A percentile compares a stretch with the other conserved stretches of the same genome.
Conservation (phyloP, 2,888 invertebrate species). For the Leptothorax acervorum region DNA sequence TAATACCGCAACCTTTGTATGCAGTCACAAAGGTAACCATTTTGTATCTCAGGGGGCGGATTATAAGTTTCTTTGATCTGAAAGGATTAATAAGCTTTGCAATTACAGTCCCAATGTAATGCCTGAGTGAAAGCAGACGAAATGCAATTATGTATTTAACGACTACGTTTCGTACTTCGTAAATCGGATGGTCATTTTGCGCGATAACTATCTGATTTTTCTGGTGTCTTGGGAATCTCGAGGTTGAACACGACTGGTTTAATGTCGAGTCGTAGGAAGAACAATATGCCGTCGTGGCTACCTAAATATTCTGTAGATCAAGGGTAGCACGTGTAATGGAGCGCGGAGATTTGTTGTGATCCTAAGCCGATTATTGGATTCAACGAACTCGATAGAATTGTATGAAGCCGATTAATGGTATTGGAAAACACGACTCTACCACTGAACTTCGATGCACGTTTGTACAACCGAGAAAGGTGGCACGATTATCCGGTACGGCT, state of each 20-base stretch:
- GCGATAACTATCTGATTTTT: conserved; percentile 16
- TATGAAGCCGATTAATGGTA: conserved; percentile 56
- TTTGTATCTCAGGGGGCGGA: neutral
- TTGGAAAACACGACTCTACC: conserved; percentile 33
- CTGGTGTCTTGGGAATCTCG: conserved; percentile 3
- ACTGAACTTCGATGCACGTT: conserved; percentile 22
- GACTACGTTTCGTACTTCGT: neutral
- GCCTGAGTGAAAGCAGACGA: conserved; percentile 12
- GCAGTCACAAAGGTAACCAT: neutral
- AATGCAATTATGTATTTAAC: conserved; percentile 43
- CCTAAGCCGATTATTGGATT: conserved; percentile 57
- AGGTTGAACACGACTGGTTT: neutral
- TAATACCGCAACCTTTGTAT: neutral
- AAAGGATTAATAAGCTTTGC: conserved; percentile 25
- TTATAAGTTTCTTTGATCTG: conserved; percentile 38
- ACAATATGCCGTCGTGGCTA: conserved; percentile 29
- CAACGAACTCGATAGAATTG: conserved; percentile 58
- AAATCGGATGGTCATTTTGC: neutral
- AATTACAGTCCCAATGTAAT: neutral
- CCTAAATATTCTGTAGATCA: conserved; percentile 53
- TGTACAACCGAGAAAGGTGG: conserved; percentile 11
- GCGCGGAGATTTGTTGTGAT: conserved; percentile 52
- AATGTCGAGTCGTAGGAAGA: conserved; percentile 21
- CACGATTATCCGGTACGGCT: conserved; percentile 13
- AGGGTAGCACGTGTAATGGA: conserved; percentile 49